phyloP scores from a whole-genome alignment of 2,888 invertebrate genomes.

The Acanthopleura granulata region DNA sequence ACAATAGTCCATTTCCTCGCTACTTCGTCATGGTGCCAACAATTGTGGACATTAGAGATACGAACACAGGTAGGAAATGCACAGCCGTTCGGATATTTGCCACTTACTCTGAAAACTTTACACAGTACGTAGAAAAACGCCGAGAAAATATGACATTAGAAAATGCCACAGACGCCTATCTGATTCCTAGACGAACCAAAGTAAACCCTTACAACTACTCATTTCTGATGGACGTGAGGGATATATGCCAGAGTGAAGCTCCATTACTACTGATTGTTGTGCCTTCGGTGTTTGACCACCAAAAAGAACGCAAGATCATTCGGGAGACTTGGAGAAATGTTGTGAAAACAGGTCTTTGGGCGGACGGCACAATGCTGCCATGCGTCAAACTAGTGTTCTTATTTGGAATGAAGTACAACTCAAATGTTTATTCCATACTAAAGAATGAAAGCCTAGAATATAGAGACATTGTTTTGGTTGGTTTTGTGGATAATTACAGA shows the following conservation, averaged over 20 bases:
- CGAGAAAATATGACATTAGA: background rate
- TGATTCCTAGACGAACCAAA: background rate
- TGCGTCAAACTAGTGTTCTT: conserved; percentile 28
- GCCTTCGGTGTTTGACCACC: conserved; percentile 28
- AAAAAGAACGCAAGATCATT: conserved; percentile 26
- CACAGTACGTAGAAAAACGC: background rate
- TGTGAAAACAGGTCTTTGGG: background rate
- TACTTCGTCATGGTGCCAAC: too few species aligned
- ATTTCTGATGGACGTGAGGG: background rate
- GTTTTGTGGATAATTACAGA: conserved; percentile 56
- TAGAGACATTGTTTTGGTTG: conserved; percentile 31
- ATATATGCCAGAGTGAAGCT: background rate
- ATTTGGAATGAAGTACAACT: conserved; percentile 23
- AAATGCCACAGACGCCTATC: background rate
- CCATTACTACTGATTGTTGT: conserved; percentile 29
- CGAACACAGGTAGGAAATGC: too few species aligned
- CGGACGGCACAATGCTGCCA: background rate
- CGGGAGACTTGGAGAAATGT: conserved; percentile 34
- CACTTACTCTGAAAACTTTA: too few species aligned
- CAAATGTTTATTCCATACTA: conserved; percentile 13
- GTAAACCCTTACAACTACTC: background rate
- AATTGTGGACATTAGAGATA: too few species aligned
- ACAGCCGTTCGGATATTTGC: too few species aligned
- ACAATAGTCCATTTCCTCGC: too few species aligned
- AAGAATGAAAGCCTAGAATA: conserved; percentile 27